These are phyloP conservation scores for Enoplosus armatus DNA, from an alignment of 2,797 vertebrate genomes.

Conservation along the genomic window DNA sequence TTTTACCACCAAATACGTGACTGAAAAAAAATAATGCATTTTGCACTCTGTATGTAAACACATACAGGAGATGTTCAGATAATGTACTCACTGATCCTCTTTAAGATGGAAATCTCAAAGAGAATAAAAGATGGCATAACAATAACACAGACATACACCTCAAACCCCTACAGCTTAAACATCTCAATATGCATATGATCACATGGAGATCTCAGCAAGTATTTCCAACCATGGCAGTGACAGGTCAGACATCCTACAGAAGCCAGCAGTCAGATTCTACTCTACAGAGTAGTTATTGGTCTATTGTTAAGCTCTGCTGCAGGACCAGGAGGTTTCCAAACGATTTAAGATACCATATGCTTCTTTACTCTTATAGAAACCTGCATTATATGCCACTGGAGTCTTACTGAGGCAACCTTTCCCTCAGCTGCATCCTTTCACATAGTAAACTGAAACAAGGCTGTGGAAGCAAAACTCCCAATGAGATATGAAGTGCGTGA, in stretches of 20 bases:
- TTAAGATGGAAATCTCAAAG: constrained; percentile 8
- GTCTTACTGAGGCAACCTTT: constrained; percentile 15
- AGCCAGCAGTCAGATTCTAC: not conserved
- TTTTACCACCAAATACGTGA: constrained; percentile 13
- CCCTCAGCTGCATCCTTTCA: constrained; percentile 29
- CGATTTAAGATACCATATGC: not conserved
- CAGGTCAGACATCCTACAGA: constrained; percentile 16
- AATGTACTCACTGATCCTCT: not conserved
- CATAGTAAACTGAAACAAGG: constrained; percentile 34
- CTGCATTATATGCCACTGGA: constrained; percentile 4
- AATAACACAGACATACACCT: not conserved
- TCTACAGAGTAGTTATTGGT: not conserved
- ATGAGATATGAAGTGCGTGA: constrained; percentile 42
- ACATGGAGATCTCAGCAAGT: not conserved
- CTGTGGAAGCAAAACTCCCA: constrained; percentile 28
- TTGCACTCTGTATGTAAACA: not conserved
- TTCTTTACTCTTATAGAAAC: not conserved
- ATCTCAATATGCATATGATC: not conserved
- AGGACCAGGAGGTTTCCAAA: not conserved
- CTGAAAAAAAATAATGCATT: not conserved
- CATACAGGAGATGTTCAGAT: constrained; percentile 25
- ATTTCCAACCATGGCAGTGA: constrained; percentile 2
- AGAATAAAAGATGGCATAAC: not conserved
- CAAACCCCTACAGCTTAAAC: not conserved
- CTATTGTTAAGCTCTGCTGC: not conserved